Evolutionary conservation across 1,140 invertebrate genomes (phyloP).

Genomic region (Lucilia cuprina): DNA sequence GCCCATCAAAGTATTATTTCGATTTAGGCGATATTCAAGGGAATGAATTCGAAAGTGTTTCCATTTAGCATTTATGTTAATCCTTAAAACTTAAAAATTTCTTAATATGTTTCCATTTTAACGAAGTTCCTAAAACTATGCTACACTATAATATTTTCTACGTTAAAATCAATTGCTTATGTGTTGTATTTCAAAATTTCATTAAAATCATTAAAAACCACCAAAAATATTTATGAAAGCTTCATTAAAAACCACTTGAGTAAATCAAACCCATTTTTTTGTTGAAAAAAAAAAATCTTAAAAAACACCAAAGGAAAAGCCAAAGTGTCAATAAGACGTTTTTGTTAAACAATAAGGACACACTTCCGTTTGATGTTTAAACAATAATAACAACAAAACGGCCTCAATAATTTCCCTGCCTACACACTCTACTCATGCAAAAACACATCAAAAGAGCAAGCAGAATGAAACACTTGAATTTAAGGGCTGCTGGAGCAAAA

Average conservation of each 20-base stretch:
- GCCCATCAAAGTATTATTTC: too few species aligned
- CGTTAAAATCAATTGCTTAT: too few species aligned
- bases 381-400: not conserved
- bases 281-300: not conserved
- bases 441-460: not conserved
- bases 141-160: too few species aligned
- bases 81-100: too few species aligned
- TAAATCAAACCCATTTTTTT: not conserved
- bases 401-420: not conserved
- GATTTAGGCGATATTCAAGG: too few species aligned
- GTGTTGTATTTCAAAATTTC: too few species aligned
- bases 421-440: not conserved
- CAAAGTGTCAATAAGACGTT: constrained; percentile 17
- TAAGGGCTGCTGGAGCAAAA: not conserved
- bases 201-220: too few species aligned
- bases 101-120: too few species aligned
- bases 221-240: not conserved
- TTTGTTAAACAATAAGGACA: constrained; percentile 1
- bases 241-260: constrained; percentile 13
- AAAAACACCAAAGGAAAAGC: not conserved
- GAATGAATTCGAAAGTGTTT: too few species aligned
- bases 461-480: not conserved
- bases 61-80: too few species aligned
- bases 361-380: constrained; percentile 17
- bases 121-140: too few species aligned